These are phyloP conservation scores for Cynoglossus semilaevis DNA, from an alignment of 2,113 vertebrate genomes.

Conservation along the genomic window DNA sequence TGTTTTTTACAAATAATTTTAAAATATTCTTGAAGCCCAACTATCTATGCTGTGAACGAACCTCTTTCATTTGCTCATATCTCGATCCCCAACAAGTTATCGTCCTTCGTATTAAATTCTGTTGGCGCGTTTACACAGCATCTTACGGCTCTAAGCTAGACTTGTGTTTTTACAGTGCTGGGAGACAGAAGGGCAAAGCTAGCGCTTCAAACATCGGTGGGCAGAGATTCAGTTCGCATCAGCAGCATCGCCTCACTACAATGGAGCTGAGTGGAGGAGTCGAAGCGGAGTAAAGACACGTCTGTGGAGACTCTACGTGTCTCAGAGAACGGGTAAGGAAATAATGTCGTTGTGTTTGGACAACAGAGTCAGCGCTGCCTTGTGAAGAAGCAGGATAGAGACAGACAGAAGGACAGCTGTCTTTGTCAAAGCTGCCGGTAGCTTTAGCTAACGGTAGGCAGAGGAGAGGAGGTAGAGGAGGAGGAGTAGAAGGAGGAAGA, in stretches of 20 bases:
- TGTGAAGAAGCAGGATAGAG: no score
- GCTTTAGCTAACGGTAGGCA: no score
- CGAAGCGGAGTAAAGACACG: not conserved
- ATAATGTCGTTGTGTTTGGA: no score
- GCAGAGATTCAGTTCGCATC: constrained; percentile 10
- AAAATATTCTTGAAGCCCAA: not conserved
- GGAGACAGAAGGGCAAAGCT: constrained; percentile 41
- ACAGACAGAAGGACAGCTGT: no score
- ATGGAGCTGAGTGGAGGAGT: not conserved
- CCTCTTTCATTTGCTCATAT: no score
- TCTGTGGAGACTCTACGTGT: not conserved
- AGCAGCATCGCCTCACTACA: constrained; percentile 27
- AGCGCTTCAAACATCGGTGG: constrained; percentile 21
- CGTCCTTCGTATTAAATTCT: constrained; percentile 1
- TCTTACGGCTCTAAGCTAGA: constrained; percentile 40
- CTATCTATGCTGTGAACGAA: no score
- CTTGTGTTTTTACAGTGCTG: constrained; percentile 45
- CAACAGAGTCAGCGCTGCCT: no score
- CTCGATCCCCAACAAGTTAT: no score
- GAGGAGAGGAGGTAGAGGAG: not conserved
- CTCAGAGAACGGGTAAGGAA: not conserved
- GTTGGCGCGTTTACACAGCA: constrained; percentile 1
- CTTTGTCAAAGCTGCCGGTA: no score
- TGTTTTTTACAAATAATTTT: not conserved
- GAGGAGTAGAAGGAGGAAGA: not conserved